Evolutionary conservation across 1,140 invertebrate species (phyloP), one percentile per base, ranked within the genome.

Genomic region (Heliconius nattereri): DNA sequence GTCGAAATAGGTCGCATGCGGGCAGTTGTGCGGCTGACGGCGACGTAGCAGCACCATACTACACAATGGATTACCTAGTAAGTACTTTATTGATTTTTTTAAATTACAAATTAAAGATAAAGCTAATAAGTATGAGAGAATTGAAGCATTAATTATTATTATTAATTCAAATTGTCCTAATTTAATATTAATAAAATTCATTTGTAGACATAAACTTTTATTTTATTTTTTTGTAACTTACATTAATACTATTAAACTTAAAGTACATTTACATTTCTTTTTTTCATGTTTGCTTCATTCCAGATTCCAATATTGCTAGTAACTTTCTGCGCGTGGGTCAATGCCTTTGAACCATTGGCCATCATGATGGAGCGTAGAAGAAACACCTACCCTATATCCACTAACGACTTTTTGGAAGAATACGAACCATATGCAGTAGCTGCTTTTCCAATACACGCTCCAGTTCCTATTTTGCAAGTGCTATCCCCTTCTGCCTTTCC

Each of bases 341-440:
- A 71, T 49, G 54, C 76, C 11, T 7, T 52, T n/a, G 84, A 82
- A 79, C 87, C 86, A 29, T 77, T 87, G 9, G 45, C 35, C 3
- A 75, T 60, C 26, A 77, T 83, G 19, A n/a, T 86, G 20, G 83
- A 82, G 13, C 81, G 84, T 0, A 81, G 84, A 32, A 84, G 89
- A 52, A 78, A 80, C 71, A 73, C 74, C 26, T 79, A 79, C 76
- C 81, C 84, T 13, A 80, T 85, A 19, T 89, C 90, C 84, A 86
- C 86, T 9, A 80, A 71, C 71, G 84, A 86, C 40, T 88, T 83
- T 82, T 60, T 80, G 70, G 82, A 86, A 13, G 87, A 86, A 20
- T 91, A 90, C 79, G 85, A 89, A 81, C 87, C 89, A 13, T 82
- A 87, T 57, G 83, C 86, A 35, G 89, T 86, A 76, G 90, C 89